Percentiles rank a stretch among this genome's conserved stretches.
Evolutionary conservation across 1,140 invertebrate genomes (phyloP).

Genomic region (Dysdera silvatica): DNA sequence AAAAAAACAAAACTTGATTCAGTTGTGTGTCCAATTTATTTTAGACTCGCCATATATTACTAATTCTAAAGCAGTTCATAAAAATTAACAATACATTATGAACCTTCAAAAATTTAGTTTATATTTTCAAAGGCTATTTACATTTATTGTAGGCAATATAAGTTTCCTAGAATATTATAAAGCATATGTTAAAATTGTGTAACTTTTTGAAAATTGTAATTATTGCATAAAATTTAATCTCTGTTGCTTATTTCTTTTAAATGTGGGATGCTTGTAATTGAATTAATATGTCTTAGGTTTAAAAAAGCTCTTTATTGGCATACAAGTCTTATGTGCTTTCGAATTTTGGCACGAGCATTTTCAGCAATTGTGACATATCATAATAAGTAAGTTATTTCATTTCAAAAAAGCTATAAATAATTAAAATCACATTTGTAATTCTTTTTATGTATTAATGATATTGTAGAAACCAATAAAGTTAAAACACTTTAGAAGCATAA

Average conservation of each 20-base stretch:
- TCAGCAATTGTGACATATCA: conserved; percentile 85
- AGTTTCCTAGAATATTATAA: neutral
- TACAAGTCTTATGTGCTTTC: conserved; percentile 79
- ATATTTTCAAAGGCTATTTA: neutral
- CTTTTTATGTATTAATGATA: no score
- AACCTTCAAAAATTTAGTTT: neutral
- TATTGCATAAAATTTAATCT: neutral
- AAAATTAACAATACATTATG: no score
- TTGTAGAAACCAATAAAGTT: no score
- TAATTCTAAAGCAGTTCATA: no score
- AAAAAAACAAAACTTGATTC: no score
- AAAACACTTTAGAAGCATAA: no score
- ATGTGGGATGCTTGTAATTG: neutral
- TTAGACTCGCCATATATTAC: no score
- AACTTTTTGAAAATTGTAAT: neutral
- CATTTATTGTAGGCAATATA: neutral
- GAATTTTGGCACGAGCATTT: conserved; percentile 73
- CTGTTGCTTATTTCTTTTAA: neutral
- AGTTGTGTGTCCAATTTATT: no score
- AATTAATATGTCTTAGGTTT: conserved; percentile 40
- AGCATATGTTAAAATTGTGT: neutral
- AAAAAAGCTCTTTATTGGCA: conserved; percentile 69
- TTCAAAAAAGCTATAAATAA: no score
- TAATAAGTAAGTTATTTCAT: conserved; percentile 50
- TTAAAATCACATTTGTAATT: no score